These are phyloP conservation scores for Acrocephalus scirpaceus DNA, from an alignment of 2,797 vertebrate genomes.

Conservation along the genomic window DNA sequence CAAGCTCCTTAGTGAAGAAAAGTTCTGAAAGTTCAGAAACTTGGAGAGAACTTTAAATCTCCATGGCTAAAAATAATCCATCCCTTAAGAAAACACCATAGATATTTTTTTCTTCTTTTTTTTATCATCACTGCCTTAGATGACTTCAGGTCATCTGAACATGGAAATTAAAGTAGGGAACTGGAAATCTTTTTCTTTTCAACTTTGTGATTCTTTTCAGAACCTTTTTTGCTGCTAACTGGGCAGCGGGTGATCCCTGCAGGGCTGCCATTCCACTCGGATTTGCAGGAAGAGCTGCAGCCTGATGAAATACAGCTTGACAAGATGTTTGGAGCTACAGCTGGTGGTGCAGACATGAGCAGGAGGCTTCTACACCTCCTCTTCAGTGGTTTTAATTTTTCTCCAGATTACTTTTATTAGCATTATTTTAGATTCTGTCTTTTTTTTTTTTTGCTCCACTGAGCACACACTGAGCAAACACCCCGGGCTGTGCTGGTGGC, in stretches of 20 bases:
- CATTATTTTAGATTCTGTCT: neutral
- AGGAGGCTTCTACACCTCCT: neutral
- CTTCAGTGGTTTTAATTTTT: neutral
- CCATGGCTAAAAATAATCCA: slow-evolving; percentile 25
- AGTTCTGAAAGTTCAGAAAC: slow-evolving; percentile 52
- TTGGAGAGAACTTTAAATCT: slow-evolving; percentile 51
- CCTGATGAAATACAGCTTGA: neutral
- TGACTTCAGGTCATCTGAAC: slow-evolving; percentile 14
- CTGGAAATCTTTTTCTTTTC: slow-evolving; percentile 2
- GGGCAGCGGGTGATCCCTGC: neutral
- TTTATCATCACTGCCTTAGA: neutral
- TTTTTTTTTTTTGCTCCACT: neutral
- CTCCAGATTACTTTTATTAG: neutral
- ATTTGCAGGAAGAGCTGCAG: neutral
- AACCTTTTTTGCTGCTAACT: neutral
- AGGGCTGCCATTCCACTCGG: neutral
- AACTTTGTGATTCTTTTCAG: neutral
- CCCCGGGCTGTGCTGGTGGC: neutral
- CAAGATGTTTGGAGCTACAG: neutral
- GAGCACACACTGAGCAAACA: neutral
- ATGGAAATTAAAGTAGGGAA: slow-evolving; percentile 6
- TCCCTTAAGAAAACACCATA: slow-evolving; percentile 15
- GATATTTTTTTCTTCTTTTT: neutral
- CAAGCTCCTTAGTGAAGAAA: slow-evolving; percentile 55
- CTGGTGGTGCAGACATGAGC: neutral